A percentile compares a stretch with the other conserved stretches of the same genome.
phyloP scores from a whole-genome alignment of 2,113 vertebrate species.

The Sinocyclocheilus grahami region DNA sequence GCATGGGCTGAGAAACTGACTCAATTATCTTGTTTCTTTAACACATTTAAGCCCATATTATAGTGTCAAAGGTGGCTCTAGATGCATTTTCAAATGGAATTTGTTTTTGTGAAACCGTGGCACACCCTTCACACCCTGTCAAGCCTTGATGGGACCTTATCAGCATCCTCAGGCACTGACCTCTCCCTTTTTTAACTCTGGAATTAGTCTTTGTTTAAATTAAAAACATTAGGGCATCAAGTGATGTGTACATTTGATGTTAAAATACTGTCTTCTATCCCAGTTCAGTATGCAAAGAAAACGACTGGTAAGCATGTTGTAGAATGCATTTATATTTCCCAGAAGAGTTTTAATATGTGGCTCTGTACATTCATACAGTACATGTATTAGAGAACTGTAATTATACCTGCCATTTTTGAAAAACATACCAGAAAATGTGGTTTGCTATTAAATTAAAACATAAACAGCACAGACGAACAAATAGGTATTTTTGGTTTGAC shows the following conservation, averaged over 20 bases:
- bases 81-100: background rate
- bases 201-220: background rate
- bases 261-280: background rate
- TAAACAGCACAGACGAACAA: too few relatives aligned
- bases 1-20: background rate
- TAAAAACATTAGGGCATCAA: background rate
- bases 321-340: background rate
- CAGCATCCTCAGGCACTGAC: conserved; percentile 8
- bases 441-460: too few relatives aligned
- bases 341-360: background rate
- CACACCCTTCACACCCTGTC: conserved; percentile 8
- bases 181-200: conserved; percentile 4
- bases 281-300: background rate
- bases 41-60: background rate
- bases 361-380: background rate
- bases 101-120: conserved; percentile 3
- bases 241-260: background rate
- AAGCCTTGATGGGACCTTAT: conserved; percentile 36
- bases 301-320: too few relatives aligned
- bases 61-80: too few relatives aligned
- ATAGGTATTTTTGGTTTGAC: background rate
- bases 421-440: too few relatives aligned
- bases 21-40: background rate
- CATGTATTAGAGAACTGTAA: background rate
- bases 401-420: background rate